Evolutionary conservation across 1,140 invertebrate genomes (phyloP).

Genomic region (Chlorops oryzae): DNA sequence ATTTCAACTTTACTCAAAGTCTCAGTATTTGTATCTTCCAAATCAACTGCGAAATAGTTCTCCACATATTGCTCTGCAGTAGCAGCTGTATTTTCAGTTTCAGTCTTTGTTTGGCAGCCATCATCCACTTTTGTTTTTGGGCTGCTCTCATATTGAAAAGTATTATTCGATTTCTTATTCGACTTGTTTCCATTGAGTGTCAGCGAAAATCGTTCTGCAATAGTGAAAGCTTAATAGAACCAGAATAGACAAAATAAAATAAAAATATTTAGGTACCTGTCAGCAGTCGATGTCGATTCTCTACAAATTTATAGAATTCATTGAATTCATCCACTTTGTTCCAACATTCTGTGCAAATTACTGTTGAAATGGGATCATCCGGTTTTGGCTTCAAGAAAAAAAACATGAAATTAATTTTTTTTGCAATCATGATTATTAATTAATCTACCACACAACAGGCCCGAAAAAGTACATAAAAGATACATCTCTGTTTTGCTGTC

Average conservation of each 20-base stretch:
- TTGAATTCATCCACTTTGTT: constrained; percentile 28
- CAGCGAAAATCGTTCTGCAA: constrained; percentile 30
- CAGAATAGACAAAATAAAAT: too few relatives aligned
- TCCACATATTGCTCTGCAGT: too few relatives aligned
- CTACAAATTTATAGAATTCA: constrained; percentile 28
- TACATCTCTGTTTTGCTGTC: too few relatives aligned
- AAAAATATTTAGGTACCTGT: too few relatives aligned
- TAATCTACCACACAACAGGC: neutral
- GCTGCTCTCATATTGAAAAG: neutral
- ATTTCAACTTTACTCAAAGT: too few relatives aligned
- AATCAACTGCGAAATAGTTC: too few relatives aligned
- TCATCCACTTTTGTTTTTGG: neutral
- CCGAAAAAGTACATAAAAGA: too few relatives aligned
- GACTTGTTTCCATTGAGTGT: constrained; percentile 15
- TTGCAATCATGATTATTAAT: neutral
- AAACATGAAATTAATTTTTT: neutral
- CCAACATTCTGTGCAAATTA: constrained; percentile 29
- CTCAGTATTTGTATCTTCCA: too few relatives aligned
- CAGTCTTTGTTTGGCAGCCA: neutral
- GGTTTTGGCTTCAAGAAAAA: constrained; percentile 24
- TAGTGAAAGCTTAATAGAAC: too few relatives aligned
- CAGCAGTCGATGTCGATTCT: constrained; percentile 35
- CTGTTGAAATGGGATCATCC: constrained; percentile 39
- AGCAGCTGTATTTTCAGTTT: constrained; percentile 7
- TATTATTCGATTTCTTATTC: neutral